Evolutionary conservation across 2,888 invertebrate species (phyloP), one percentile per base, ranked within the genome.

Genomic region (Synanthedon formicaeformis): DNA sequence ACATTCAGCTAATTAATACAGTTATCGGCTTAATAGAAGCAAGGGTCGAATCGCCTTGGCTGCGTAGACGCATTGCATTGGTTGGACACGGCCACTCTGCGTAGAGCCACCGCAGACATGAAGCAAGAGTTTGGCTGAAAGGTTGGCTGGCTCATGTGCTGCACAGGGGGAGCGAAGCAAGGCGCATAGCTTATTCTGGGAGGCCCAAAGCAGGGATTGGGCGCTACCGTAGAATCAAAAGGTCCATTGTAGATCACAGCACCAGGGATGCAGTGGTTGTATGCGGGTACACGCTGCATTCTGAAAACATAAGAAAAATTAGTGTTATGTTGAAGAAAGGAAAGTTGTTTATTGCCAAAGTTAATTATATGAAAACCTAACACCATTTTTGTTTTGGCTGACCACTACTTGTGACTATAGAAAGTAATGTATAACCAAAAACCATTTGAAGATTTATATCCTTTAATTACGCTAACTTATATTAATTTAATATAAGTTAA

Each of bases 261-360:
- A 40, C 56, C 54, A 40, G 50, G 41, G 23, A 54, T 50, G 51
- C 52, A 55, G 51, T 61, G 60, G 56, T 74, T 71, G 64, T 64
- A 70, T 48, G 61, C 65, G 57, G 75, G 70, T 6, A 34, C 8
- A 51, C 75, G 78, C 57, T 82, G 79, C 82, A 84, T 83, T 67
- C 81, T 84, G 64, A 12, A 62, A 73, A 55, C 55, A 59, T 18
- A 40, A 55, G 3, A 6, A 49, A 16, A 6, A 13, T 45, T 45
- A 34, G 8, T 10, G 8, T 27, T 27, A 27, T 27, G 27, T 27
- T 8, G 34, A 34, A 34, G 10, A 34, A 8, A 34, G 34, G 10
- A 34, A 34, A 34, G 27, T 27, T 27, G 8, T 27, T 27, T n/a
- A n/a, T n/a, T 27, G 5, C 18, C 18, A 3, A 23, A 6, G 6